Conservation (phyloP, 2,888 invertebrate genomes). For the Adelognathus sp. region DNA sequence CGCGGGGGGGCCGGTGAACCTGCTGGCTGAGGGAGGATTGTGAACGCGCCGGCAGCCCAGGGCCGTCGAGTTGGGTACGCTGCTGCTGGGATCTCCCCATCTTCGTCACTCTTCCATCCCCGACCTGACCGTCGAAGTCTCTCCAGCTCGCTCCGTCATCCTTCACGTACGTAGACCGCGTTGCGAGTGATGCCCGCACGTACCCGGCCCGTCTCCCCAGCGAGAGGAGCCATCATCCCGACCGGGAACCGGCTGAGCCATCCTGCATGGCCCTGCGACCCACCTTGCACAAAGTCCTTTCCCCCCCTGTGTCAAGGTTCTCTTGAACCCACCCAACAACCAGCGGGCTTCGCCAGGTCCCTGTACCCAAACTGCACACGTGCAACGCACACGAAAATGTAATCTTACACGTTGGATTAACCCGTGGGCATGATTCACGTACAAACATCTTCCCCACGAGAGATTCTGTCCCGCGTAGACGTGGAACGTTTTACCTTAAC, state of each 20-base stretch:
- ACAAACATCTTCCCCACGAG: conserved; percentile 15
- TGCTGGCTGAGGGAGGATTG: conserved; percentile 62
- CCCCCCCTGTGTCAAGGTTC: conserved; percentile 34
- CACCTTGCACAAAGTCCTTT: conserved; percentile 34
- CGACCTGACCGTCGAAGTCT: conserved; percentile 34
- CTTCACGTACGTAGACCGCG: conserved; percentile 26
- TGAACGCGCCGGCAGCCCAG: conserved; percentile 50
- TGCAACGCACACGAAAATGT: not conserved
- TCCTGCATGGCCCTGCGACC: conserved; percentile 52
- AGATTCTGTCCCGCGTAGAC: conserved; percentile 1
- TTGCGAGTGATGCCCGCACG: conserved; percentile 45
- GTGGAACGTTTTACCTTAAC: conserved; percentile 42
- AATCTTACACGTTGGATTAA: not conserved
- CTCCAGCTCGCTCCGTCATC: conserved; percentile 30
- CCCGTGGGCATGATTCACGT: conserved; percentile 19
- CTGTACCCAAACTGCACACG: not conserved
- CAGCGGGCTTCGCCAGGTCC: conserved; percentile 8
- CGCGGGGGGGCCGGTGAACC: conserved; percentile 58
- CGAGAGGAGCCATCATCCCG: conserved; percentile 42
- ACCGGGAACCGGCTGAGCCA: conserved; percentile 63
- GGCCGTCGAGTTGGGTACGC: conserved; percentile 54
- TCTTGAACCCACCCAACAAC: conserved; percentile 26
- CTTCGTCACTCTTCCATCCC: conserved; percentile 30
- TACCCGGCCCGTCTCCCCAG: conserved; percentile 19
- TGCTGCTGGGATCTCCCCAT: conserved; percentile 28